Evolutionary conservation across 2,888 invertebrate species (phyloP).

Genomic region (Amblyjoppa fuscipennis): DNA sequence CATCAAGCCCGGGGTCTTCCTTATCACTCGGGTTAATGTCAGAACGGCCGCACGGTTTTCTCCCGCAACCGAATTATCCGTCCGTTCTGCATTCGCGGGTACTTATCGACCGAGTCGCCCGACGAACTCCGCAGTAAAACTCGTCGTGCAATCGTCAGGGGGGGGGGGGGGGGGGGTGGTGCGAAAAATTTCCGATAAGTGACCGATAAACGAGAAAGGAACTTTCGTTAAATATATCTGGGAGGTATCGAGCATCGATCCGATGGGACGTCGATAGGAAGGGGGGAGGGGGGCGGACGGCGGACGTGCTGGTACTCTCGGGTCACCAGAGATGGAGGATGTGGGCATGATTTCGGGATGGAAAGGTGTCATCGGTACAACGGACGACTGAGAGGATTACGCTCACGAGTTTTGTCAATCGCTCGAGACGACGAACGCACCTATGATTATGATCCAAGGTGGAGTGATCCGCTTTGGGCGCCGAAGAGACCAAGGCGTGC

Average conservation of each 20-base stretch:
- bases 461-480: slow-evolving; percentile 90
- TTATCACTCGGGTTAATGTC: slow-evolving; percentile 72
- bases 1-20: slow-evolving; percentile 72
- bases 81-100: background rate
- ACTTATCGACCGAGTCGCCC: slow-evolving; percentile 65
- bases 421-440: slow-evolving; percentile 83
- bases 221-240: slow-evolving; percentile 2
- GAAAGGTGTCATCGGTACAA: background rate
- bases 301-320: background rate
- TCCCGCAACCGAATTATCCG: background rate
- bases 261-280: background rate
- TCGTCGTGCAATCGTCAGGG: background rate
- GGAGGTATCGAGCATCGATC: slow-evolving; percentile 3
- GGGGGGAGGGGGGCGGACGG: background rate
- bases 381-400: background rate
- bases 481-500: slow-evolving; percentile 92
- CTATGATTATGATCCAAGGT: slow-evolving; percentile 90
- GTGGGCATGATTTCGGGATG: background rate
- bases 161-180: no score
- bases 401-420: background rate
- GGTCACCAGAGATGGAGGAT: slow-evolving; percentile 43
- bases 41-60: background rate
- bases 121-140: background rate
- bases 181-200: slow-evolving; percentile 53
- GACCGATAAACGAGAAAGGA: slow-evolving; percentile 57